Base-by-base conservation (phyloP, 2,888 invertebrate species). In the Sinelater perroti region DNA sequence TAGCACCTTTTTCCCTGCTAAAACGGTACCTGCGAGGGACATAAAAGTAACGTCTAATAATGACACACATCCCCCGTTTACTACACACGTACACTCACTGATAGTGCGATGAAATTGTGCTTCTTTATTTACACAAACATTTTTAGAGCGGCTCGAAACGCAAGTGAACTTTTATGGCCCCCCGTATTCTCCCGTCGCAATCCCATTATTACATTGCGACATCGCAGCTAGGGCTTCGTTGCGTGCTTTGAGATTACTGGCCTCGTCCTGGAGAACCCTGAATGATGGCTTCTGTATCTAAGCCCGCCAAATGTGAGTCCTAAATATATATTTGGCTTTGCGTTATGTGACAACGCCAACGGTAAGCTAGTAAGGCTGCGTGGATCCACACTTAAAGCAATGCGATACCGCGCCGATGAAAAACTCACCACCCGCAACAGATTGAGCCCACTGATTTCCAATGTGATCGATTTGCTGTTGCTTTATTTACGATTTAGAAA, bases 201-300 rank as follows among this genome's bases (percentile, higher is more conserved):
- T 60, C 55, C 59, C 59, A 60, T 60, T 60, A 60, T 60, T 60
- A 60, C 59, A 51, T 55, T 55, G 59, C 59, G 50, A 54, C 59
- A 60, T 50, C 55, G 45, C 59, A 44, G 59, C 50, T 55, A 51
- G 54, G 42, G 54, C 54, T 26, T 47, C 59, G 40, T 60, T 60
- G 59, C 59, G 59, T 60, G 59, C 59, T 51, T 60, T 40, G 54
- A 60, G 59, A 60, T 60, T 60, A 55, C 59, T 46, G 45, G 61
- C 45, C 53, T 56, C 57, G 57, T 57, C 57, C 57, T 57, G 55
- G 61, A 55, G 52, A 51, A 55, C 60, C 56, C 56, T 62, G 62
- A 62, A 56, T 60, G 62, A 62, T 62, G 60, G 54, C 52, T 62
- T 60, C 53, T 62, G 60, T 62, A 62, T 62, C 62, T 62, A 59